A percentile compares a stretch with the other conserved stretches of the same genome.
These are phyloP conservation scores for Lacerta agilis DNA, from an alignment of 2,797 vertebrate species.

Conservation along the genomic window DNA sequence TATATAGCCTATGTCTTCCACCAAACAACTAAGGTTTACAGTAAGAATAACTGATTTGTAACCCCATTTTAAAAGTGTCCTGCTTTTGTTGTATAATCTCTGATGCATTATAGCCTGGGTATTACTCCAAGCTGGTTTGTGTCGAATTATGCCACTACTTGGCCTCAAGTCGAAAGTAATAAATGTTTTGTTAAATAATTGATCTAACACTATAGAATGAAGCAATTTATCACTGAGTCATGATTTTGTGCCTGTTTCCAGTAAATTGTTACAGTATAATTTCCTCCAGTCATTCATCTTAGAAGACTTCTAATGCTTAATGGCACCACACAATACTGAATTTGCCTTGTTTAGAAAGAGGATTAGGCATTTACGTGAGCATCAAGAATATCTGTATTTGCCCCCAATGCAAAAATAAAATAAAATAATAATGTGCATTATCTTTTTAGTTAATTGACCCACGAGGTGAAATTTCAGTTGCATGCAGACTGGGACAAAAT, in stretches of 20 bases:
- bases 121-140: conserved; percentile 53
- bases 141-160: conserved; percentile 36
- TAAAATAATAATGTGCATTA: not conserved
- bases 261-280: conserved; percentile 63
- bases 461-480: not conserved
- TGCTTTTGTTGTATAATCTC: conserved; percentile 32
- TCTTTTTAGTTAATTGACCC: conserved; percentile 39
- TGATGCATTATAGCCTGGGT: conserved; percentile 46
- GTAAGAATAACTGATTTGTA: conserved; percentile 58
- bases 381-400: conserved; percentile 13
- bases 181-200: conserved; percentile 66
- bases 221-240: conserved; percentile 58
- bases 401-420: conserved; percentile 9
- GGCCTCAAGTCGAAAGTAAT: conserved; percentile 49
- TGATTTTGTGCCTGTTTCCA: conserved; percentile 65
- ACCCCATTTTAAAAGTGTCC: conserved; percentile 48
- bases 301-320: conserved; percentile 61
- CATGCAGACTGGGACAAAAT: not conserved
- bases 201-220: conserved; percentile 52
- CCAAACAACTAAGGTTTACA: conserved; percentile 52
- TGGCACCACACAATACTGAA: conserved; percentile 17
- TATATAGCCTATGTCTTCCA: conserved; percentile 20
- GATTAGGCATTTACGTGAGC: conserved; percentile 34
- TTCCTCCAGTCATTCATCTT: conserved; percentile 68
- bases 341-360: conserved; percentile 37